Base-by-base conservation (phyloP, 1,140 invertebrate genomes). In the Melipona quadrifasciata region DNA sequence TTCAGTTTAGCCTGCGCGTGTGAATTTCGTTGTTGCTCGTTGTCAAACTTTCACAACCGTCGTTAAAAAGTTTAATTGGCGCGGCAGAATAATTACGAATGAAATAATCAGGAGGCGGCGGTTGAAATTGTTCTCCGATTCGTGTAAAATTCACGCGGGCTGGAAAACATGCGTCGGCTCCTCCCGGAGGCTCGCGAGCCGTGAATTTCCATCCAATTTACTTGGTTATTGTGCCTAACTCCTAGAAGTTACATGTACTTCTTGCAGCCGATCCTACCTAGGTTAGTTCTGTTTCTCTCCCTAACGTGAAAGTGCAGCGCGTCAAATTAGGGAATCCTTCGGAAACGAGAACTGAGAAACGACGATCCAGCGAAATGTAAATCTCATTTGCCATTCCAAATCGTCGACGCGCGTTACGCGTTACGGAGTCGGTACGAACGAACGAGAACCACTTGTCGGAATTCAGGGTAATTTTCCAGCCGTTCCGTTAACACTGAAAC, bases 201-300 rank as follows among this genome's bases (percentile, higher is more conserved):
- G 14, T 57, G 82, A 80, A 77, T 87, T 87, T 80, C 82, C 82
- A 87, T 84, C 64, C 82, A 84, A 84, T 84, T 87, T 84, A 39
- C 70, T 64, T n/a, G 51, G 64, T 65, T 71, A 84, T 80, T 76
- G 72, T 76, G 72, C 76, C n/a, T 31, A 39, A 53, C 53, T 17
- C 57, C 31, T 65, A 47, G 34, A 78, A 68, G 65, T 77, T 31
- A 31, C 31, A 31, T 31, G n/a, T 61, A 47, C 57, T 84, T 24
- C 17, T 55, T 58, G 31, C 71, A 31, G 71, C 2, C 5, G 16
- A 10, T 31, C 21, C 10, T 0, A 39, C n/a, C 0, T 6, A n/a
- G 10, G 53, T 16, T 12, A 17, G 21, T 4, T 16, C 34, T 47
- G 39, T 27, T 58, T 80, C 34, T 24, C 24, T 14, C 31, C 21